Evolutionary conservation across 2,888 invertebrate species (phyloP).

Genomic region (Clivina fossor): DNA sequence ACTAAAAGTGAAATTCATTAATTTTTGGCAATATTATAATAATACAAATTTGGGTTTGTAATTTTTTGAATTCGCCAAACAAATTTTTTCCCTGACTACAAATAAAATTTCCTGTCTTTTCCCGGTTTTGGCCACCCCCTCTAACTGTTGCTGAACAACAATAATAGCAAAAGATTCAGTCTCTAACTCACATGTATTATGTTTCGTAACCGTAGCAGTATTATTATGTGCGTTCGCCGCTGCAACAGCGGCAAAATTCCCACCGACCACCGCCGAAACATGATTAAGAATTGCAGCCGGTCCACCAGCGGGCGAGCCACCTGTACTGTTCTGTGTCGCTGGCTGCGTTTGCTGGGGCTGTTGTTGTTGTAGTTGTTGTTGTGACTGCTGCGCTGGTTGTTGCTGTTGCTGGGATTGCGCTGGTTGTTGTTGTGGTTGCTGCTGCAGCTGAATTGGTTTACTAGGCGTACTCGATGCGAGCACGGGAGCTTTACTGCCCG

Average conservation of each 20-base stretch:
- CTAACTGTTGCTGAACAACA: too few relatives aligned
- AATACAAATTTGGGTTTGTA: too few relatives aligned
- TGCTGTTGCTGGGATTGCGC: conserved; percentile 53
- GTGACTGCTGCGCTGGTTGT: conserved; percentile 50
- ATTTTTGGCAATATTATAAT: too few relatives aligned
- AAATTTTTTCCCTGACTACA: too few relatives aligned
- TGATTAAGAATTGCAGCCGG: conserved; percentile 47
- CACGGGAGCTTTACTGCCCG: conserved; percentile 47
- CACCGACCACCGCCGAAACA: conserved; percentile 43
- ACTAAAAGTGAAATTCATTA: too few relatives aligned
- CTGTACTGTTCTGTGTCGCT: conserved; percentile 55
- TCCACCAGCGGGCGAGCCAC: conserved; percentile 43
- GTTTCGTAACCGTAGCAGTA: conserved; percentile 47
- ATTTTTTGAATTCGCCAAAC: too few relatives aligned
- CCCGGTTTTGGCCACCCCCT: too few relatives aligned
- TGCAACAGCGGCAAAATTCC: conserved; percentile 69
- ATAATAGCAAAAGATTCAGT: too few relatives aligned
- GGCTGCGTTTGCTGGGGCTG: conserved; percentile 39
- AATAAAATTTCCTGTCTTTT: too few relatives aligned
- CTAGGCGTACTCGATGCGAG: conserved; percentile 51
- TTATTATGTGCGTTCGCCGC: conserved; percentile 49
- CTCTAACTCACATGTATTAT: conserved; percentile 53
- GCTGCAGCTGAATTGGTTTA: conserved; percentile 48
- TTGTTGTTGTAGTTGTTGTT: conserved; percentile 36
- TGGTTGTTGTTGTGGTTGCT: conserved; percentile 55